Percentiles rank a stretch among this genome's conserved stretches.
Conservation (phyloP, 2,888 invertebrate species). For the Tolmerus cingulatus region DNA sequence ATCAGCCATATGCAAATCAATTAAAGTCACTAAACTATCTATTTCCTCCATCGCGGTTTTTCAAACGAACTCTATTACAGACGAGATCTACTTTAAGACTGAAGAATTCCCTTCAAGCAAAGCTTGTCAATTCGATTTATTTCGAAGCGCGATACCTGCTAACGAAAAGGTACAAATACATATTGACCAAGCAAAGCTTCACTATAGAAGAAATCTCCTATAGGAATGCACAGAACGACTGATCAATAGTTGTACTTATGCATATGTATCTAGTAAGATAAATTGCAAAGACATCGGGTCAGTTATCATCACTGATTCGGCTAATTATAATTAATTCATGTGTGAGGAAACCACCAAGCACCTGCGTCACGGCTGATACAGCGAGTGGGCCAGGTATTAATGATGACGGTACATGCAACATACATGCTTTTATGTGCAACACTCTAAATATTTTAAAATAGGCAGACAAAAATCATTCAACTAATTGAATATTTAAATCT, state of each 20-base stretch:
- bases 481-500: not conserved
- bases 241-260: not conserved
- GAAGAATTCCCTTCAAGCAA: not conserved
- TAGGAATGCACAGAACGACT: not conserved
- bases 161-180: not conserved
- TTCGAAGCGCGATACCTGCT: not conserved
- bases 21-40: conserved; percentile 52
- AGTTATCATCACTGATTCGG: not conserved
- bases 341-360: not conserved
- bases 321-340: not conserved
- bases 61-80: not conserved
- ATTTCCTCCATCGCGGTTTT: not conserved
- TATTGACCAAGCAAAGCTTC: not conserved
- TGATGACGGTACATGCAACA: no score
- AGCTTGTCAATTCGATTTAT: not conserved
- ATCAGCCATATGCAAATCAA: conserved; percentile 56
- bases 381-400: not conserved
- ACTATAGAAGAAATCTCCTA: not conserved
- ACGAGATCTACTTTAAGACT: conserved; percentile 1
- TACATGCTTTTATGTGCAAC: no score
- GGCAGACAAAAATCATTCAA: not conserved
- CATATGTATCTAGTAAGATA: not conserved
- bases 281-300: not conserved
- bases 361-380: not conserved
- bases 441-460: not conserved